Evolutionary conservation across 2,888 invertebrate genomes (phyloP).

Genomic region (Agrotis segetum): DNA sequence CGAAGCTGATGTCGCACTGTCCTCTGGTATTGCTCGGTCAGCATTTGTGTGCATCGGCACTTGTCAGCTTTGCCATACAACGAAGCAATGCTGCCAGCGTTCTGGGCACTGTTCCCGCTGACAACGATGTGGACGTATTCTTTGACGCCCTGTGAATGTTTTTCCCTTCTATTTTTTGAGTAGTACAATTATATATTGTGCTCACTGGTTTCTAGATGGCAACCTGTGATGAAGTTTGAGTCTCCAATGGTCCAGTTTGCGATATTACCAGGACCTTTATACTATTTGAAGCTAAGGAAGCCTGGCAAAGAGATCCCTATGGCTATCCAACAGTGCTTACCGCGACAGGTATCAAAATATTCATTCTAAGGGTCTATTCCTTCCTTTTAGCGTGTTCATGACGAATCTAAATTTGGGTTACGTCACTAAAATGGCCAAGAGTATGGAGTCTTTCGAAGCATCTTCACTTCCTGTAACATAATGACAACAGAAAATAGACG

Average conservation of each 20-base stretch:
- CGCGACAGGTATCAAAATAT: constrained; percentile 74
- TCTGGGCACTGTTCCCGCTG: too few species aligned
- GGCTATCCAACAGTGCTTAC: constrained; percentile 84
- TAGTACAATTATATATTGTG: not conserved
- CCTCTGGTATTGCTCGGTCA: too few species aligned
- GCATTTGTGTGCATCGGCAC: too few species aligned
- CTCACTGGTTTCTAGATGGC: constrained; percentile 74
- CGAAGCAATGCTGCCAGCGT: too few species aligned
- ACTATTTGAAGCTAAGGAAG: constrained; percentile 91
- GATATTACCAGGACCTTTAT: constrained; percentile 91
- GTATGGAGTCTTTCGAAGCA: too few species aligned
- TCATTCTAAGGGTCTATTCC: not conserved
- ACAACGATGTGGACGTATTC: too few species aligned
- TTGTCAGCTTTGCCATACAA: too few species aligned
- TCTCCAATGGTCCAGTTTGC: constrained; percentile 77
- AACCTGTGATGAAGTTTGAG: constrained; percentile 81
- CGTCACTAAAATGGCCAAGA: not conserved
- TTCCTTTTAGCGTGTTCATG: not conserved
- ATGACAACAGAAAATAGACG: too few species aligned
- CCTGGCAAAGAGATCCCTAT: constrained; percentile 91
- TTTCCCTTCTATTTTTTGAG: too few species aligned
- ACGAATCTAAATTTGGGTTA: not conserved
- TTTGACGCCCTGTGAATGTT: too few species aligned
- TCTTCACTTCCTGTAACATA: too few species aligned
- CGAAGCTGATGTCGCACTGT: too few species aligned